Base-by-base conservation (phyloP, 1,140 invertebrate genomes). In the Papilio helenus region DNA sequence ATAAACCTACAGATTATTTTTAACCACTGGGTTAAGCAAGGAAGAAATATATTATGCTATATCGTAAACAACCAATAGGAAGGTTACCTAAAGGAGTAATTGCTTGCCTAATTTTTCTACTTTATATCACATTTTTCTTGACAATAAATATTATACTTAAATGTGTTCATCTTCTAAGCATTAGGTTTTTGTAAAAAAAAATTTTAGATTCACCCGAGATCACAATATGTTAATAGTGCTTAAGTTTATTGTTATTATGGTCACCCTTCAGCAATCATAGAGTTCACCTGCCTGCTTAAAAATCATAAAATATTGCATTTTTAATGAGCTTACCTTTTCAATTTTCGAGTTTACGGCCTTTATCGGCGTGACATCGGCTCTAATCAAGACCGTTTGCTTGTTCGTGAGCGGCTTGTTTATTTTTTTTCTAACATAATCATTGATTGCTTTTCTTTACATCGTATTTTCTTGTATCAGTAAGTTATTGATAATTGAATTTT, bases 221-320 rank as follows among this genome's bases (percentile, higher is more conserved):
- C 3, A 3, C 39, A 42, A 42, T 9, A 42, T 4, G 8, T 3
- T 46, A 55, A 55, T 4, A 10, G 18, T 55, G 20, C 8, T 3
- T 12, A 26, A 18, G 12, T 68, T 12, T 68, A 68, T 26, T 68
- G 12, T 5, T 29, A 29, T 77, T 72, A 82, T 81, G 82, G 86
- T 80, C 84, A 88, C 85, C 89, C 88, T 87, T 85, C 79, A 42
- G 18, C 79, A 81, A 82, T 85, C 89, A 88, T 91, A 92, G 84
- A 81, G 87, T 89, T 91, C 92, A 93, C 89, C 92, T 92, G 92
- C 86, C 88, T 83, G 84, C 80, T 92, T 93, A 94, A 93, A 93
- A 90, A 92, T 93, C 84, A 78, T 94, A 93, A 94, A 93, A 94
- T 94, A 94, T 93, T 86, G 92, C 85, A 90, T 94, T 93, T 94